phyloP scores from a whole-genome alignment of 1,140 invertebrate genomes.

The Caerostris darwini region DNA sequence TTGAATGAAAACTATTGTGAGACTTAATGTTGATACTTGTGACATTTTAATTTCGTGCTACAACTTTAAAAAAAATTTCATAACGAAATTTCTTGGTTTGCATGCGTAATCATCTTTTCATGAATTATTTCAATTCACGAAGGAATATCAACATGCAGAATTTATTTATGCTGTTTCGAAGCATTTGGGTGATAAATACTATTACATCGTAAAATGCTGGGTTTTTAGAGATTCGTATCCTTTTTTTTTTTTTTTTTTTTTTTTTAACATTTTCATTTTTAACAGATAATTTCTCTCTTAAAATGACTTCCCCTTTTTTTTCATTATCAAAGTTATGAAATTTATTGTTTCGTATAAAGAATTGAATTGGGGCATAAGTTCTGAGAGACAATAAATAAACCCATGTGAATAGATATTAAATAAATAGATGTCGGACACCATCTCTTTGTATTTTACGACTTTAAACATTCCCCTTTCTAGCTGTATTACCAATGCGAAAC shows the following conservation, averaged over 20 bases:
- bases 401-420: background rate
- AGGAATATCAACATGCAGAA: background rate
- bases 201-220: background rate
- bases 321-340: background rate
- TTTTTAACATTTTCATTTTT: background rate
- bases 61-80: no score
- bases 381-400: background rate
- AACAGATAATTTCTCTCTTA: background rate
- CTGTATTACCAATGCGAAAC: conserved; percentile 61
- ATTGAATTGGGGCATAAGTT: background rate
- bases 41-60: no score
- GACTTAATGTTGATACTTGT: no score
- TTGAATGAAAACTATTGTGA: no score
- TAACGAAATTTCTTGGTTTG: no score
- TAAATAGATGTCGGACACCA: conserved; percentile 25
- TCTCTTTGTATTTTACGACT: conserved; percentile 38
- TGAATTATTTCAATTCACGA: background rate
- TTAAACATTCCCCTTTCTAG: background rate
- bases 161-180: background rate
- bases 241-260: background rate
- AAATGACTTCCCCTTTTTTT: background rate
- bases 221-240: background rate
- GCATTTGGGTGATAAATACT: background rate
- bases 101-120: no score
- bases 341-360: conserved; percentile 1